Evolutionary conservation across 2,113 vertebrate genomes (phyloP), one percentile per base, ranked within the genome.

Genomic region (Neogobius melanostomus): DNA sequence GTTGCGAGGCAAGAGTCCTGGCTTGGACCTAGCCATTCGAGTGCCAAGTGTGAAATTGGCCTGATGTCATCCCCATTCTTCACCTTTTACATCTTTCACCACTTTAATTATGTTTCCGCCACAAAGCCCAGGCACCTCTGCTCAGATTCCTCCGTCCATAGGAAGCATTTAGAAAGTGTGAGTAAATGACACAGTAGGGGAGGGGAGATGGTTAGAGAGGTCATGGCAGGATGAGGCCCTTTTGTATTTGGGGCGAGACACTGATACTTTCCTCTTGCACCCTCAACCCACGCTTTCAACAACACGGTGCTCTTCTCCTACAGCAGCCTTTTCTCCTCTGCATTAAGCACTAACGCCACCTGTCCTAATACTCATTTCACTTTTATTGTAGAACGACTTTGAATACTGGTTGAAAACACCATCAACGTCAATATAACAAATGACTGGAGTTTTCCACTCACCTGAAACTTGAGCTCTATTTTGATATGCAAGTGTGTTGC

Each of bases 41-140:
- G 95, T 95, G 94, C 95, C 95, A 94, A 95, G 95, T 98, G 96
- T 98, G 97, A 99, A 99, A 99, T 98, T 94, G 91, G 95, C 94
- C 97, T 98, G 97, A 98, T 98, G 97, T 98, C 95, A 96, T 96
- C 94, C 94, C 92, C 90, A 94, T 95, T 96, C 95, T 97, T 93
- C 94, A 96, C 94, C 95, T 93, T 95, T 95, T 95, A 95, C 95
- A 95, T 96, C 95, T 95, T 94, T 95, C 95, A 93, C 95, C 95
- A 95, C 93, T 95, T 97, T 97, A 97, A 98, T 97, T 96, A 96
- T 95, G 95, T 97, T 98, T 98, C 96, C 96, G 87, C 88, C 90
- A 91, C 90, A 87, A 90, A 89, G 88, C 80, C 83, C 76, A 50
- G 84, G 95, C 95, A 93, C 94, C 95, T 96, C 94, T 91, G 95